Evolutionary conservation across 1,140 invertebrate species (phyloP).

Genomic region (Hylaeus volcanicus): DNA sequence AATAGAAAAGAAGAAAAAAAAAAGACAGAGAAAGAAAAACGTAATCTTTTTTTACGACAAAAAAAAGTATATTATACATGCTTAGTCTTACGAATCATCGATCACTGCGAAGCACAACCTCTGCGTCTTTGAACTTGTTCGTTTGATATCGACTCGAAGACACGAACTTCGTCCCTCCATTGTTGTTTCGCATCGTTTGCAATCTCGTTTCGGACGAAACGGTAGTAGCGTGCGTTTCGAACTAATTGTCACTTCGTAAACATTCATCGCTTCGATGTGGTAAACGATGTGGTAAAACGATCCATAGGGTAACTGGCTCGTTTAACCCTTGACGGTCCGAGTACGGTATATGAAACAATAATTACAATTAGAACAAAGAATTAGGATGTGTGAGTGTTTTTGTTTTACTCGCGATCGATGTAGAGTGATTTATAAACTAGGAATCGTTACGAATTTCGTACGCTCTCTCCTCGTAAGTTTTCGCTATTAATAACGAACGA

Average conservation of each 20-base stretch:
- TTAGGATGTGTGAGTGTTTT: too few species aligned
- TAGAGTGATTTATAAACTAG: too few species aligned
- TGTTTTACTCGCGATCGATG: too few species aligned
- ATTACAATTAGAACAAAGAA: too few species aligned
- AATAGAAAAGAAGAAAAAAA: neutral
- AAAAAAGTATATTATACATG: neutral
- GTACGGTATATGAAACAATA: too few species aligned
- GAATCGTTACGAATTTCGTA: too few species aligned
- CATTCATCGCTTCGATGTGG: conserved; percentile 18
- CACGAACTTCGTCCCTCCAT: neutral
- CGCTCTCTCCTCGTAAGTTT: too few species aligned
- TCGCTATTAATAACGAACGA: too few species aligned
- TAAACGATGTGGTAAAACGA: too few species aligned
- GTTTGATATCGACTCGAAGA: neutral
- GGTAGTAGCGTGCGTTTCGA: neutral
- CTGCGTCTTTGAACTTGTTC: neutral
- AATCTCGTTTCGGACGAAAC: conserved; percentile 33
- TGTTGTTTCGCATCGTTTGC: neutral
- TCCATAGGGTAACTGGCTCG: too few species aligned
- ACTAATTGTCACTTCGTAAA: neutral
- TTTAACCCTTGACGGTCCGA: too few species aligned
- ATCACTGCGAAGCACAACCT: neutral
- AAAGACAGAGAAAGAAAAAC: neutral
- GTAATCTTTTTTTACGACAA: conserved; percentile 14
- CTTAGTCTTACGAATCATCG: neutral